Percentiles rank a stretch among this genome's conserved stretches.
Evolutionary conservation across 2,888 invertebrate genomes (phyloP).

Genomic region (Latrodectus elegans): DNA sequence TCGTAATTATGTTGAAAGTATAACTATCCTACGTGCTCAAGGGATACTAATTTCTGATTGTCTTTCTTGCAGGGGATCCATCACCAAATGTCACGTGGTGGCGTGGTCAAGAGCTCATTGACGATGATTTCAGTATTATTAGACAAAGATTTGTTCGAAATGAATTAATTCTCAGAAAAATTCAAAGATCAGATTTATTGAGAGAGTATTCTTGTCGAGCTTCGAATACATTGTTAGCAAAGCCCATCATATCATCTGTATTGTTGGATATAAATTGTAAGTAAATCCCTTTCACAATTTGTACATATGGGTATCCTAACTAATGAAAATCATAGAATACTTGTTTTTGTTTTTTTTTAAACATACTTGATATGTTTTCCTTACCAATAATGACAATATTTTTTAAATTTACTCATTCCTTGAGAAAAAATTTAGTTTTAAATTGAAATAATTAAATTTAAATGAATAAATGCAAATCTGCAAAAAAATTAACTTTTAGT

Average conservation of each 20-base stretch:
- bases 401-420: no score
- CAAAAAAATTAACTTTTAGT: no score
- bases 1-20: no score
- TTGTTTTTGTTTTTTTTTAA: no score
- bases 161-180: constrained; percentile 35
- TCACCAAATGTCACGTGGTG: constrained; percentile 61
- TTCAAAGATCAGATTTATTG: constrained; percentile 53
- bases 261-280: constrained; percentile 53
- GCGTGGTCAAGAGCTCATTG: constrained; percentile 23
- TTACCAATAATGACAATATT: no score
- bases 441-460: no score
- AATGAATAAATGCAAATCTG: no score
- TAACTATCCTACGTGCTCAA: no score
- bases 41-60: neutral
- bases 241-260: constrained; percentile 22
- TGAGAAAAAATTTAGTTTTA: no score
- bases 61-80: constrained; percentile 32
- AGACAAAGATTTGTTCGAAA: constrained; percentile 50
- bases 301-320: no score
- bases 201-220: constrained; percentile 54
- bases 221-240: constrained; percentile 46
- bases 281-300: constrained; percentile 3
- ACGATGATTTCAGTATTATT: constrained; percentile 44
- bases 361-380: no score
- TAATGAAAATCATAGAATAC: no score